Base-by-base conservation (phyloP, 1,140 invertebrate species). In the Drosophila tristis region DNA sequence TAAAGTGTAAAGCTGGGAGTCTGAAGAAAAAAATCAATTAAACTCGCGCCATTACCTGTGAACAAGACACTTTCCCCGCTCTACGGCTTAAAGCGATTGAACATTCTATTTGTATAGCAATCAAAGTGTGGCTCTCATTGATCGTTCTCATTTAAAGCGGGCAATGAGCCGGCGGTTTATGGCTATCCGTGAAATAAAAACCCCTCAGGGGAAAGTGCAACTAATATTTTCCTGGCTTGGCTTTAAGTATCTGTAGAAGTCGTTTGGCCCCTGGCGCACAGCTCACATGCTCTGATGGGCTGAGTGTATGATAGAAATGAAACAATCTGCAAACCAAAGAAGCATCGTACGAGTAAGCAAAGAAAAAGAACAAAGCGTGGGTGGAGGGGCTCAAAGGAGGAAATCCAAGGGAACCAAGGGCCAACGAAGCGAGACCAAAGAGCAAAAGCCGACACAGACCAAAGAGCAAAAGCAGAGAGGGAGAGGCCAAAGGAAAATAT, bases 401-500 rank as follows among this genome's bases (percentile, higher is more conserved):
- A 13, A 11, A 70, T 70, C 70, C 53, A 50, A 50, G n/a, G 31
- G 49, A 55, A 61, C 13, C 35, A 53, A 42, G 47, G 13, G 29
- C 35, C 58, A 73, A 11, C 45, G 23, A 23, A 74, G 59, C 50
- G 50, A 44, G 23, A 29, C 47, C 31, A 43, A 50, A 43, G 39
- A 58, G 35, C 35, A 62, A 62, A 39, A 44, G 20, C 25, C 29
- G 20, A 70, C 42, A 25, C 54, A 73, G 48, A 55, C 48, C 44
- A 60, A 35, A 62, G 55, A 31, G 55, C 53, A 44, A 55, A 31
- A 25, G 29, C 26, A 76, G 51, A 62, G 48, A 29, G 6, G 62
- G 35, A 44, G 44, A 42, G 61, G 50, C 39, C 42, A 54, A 80
- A 61, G 50, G 61, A 72, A 81, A 81, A 81, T 81, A 87, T 86